phyloP scores from a whole-genome alignment of 2,113 vertebrate species.

The Saguinus midas region DNA sequence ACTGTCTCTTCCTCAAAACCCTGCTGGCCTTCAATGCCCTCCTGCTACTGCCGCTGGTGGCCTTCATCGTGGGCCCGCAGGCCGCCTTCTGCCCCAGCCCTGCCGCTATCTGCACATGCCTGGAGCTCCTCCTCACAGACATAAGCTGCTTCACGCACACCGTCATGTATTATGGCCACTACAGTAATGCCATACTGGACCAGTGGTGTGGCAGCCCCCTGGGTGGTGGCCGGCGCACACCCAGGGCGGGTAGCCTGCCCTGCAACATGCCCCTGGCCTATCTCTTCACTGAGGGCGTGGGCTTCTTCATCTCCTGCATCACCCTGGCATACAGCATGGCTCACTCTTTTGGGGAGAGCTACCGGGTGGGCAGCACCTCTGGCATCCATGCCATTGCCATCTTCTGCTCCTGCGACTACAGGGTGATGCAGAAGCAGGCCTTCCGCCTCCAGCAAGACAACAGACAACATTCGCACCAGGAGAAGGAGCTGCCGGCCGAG shows the following conservation, averaged over 20 bases:
- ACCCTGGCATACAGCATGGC: constrained; percentile 94
- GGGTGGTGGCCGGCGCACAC: background rate
- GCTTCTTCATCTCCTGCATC: constrained; percentile 91
- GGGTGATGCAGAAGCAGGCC: constrained; percentile 89
- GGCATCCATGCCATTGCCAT: constrained; percentile 86
- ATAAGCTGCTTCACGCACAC: constrained; percentile 89
- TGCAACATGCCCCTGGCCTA: constrained; percentile 95
- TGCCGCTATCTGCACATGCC: constrained; percentile 76
- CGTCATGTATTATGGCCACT: constrained; percentile 94
- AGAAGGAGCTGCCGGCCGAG: constrained; percentile 91
- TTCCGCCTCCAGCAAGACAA: constrained; percentile 86
- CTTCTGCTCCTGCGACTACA: constrained; percentile 95
- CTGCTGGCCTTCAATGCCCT: constrained; percentile 90
- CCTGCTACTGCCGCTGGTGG: constrained; percentile 84
- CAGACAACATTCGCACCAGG: constrained; percentile 88
- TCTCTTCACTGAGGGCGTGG: constrained; percentile 86
- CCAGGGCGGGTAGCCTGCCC: background rate
- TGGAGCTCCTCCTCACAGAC: constrained; percentile 91
- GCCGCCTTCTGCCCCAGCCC: constrained; percentile 72
- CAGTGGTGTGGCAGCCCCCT: background rate
- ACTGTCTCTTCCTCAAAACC: constrained; percentile 94
- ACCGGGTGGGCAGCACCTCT: constrained; percentile 86
- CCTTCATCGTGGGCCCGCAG: constrained; percentile 88
- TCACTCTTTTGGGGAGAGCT: constrained; percentile 91
- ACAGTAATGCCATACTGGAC: constrained; percentile 86